Evolutionary conservation across 37 sponge, comb jelly and placozoan species (phyloP), one percentile per base, ranked within the genome.

Genomic region (Hormiphora californensis): DNA sequence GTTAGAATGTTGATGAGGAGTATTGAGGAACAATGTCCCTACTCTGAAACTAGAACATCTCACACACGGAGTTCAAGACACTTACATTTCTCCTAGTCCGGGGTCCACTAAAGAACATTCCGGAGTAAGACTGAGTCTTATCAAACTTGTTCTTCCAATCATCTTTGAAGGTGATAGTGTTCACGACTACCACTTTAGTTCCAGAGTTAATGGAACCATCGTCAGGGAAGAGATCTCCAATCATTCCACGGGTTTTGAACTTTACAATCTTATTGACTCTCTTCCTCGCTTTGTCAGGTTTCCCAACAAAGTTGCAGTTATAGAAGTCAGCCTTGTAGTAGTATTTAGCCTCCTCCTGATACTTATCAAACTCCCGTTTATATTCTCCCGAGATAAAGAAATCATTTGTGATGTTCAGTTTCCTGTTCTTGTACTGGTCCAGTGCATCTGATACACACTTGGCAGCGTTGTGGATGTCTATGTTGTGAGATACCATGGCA

Each of bases 371-470:
- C 27, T 5, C 61, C 46, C n/a, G n/a, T n/a, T 73, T 27, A 28
- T 73, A 73, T 25, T 40, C 44, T 21, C 9, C 4, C n/a, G 32
- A 32, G 17, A 73, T 33, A 30, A 73, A 73, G 46, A 73, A 73
- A 28, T 73, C 81, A 28, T 41, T 73, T 0, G 81, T 73, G 81
- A 43, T 73, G 81, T 73, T 73, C 46, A 73, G 81, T 22, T 43
- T 73, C 27, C 46, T 27, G 2, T 36, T 46, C n/a, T 43, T 32
- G 2, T 43, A 73, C 27, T 73, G 21, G 17, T 25, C n/a, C 3
- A 73, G n/a, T 33, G 21, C 9, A n/a, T 73, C 81, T 4, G 81
- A 7, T 1, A 73, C 1, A 30, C 81, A 73, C 25, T 41, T 3
- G 23, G 81, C 21, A 0, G 81, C 81, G 17, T 36, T 27, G 81